Conservation (phyloP, 1,140 invertebrate genomes). For the Nasonia longicornis region DNA sequence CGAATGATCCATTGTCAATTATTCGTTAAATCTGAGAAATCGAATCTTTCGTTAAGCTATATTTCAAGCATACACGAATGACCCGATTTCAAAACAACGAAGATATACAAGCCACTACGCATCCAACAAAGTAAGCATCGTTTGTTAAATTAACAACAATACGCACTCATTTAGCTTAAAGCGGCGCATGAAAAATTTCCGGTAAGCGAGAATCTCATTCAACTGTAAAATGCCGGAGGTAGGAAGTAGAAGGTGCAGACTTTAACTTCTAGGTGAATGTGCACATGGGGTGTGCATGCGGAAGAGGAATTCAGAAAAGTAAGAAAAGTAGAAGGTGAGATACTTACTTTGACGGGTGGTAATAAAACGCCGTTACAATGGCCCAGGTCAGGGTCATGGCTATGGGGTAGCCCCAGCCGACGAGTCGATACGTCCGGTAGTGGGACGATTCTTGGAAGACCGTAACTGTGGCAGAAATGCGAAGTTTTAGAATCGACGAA, state of each 20-base stretch:
- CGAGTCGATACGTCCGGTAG: slow-evolving; percentile 77
- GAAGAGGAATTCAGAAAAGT: not conserved
- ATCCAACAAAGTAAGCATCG: too few relatives aligned
- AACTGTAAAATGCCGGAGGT: not conserved
- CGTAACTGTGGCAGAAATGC: slow-evolving; percentile 69
- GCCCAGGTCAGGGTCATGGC: slow-evolving; percentile 82
- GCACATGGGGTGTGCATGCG: not conserved
- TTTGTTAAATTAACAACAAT: too few relatives aligned
- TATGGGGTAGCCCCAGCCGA: slow-evolving; percentile 87
- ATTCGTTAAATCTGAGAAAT: not conserved
- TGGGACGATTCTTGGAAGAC: slow-evolving; percentile 84
- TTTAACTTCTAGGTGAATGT: not conserved
- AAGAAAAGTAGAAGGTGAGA: slow-evolving; percentile 1
- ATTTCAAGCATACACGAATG: too few relatives aligned
- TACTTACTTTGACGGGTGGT: slow-evolving; percentile 67
- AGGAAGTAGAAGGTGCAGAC: not conserved
- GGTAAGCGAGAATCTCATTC: not conserved
- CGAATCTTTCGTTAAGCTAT: too few relatives aligned
- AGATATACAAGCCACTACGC: too few relatives aligned
- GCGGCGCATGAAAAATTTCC: not conserved
- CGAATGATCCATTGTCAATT: not conserved
- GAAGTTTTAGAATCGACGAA: not conserved
- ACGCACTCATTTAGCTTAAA: too few relatives aligned
- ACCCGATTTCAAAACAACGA: too few relatives aligned
- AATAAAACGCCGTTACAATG: slow-evolving; percentile 72